Base-by-base conservation (phyloP, 2,888 invertebrate genomes). In the Archips xylosteana region DNA sequence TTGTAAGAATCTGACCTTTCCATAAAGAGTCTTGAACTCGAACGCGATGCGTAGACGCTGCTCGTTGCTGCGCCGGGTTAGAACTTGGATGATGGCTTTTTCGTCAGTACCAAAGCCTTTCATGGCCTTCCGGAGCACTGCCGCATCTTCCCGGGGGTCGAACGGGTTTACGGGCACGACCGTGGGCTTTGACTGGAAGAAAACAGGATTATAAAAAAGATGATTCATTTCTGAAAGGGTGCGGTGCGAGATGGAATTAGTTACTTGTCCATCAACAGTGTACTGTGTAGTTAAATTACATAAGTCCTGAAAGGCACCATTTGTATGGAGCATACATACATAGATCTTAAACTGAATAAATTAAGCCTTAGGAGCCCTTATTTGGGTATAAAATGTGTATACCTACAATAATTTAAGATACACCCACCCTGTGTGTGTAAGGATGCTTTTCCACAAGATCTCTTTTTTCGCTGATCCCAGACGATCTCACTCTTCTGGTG, bases 41-140 rank as follows among this genome's bases (percentile, higher is more conserved):
- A 96, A 95, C 34, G 96, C 96, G 81, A 98, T 97, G 84, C 98
- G 96, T 79, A 98, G 95, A 74, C 99, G 96, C 90, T 99, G 99
- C 45, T 96, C 96, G 84, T 98, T 98, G 78, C 96, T 96, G 66
- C 99, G 96, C 78, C 96, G 96, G 9, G 97, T 96, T 63, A 99
- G 94, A 12, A 99, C 96, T 80, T 97, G 96, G 74, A 98, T 98
- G 81, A 99, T 97, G 0, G 97, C 95, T 84, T 97, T 97, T 87
- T 99, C 99, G 87, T 99, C 98, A 0, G 99, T 99, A 47, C 98
- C 98, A 80, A 97, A 96, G 67, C 98, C 98, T 92, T 98, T 98
- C 98, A 98, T 98, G 0, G 98, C 98, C 82, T 97, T 97, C n/a
- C 98, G 95, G 36, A 98, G 95, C 2, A 96, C 92, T 79, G 97